A percentile compares a stretch with the other conserved stretches of the same genome.
Conservation (phyloP, 2,888 invertebrate genomes). For the Agelastica alni region DNA sequence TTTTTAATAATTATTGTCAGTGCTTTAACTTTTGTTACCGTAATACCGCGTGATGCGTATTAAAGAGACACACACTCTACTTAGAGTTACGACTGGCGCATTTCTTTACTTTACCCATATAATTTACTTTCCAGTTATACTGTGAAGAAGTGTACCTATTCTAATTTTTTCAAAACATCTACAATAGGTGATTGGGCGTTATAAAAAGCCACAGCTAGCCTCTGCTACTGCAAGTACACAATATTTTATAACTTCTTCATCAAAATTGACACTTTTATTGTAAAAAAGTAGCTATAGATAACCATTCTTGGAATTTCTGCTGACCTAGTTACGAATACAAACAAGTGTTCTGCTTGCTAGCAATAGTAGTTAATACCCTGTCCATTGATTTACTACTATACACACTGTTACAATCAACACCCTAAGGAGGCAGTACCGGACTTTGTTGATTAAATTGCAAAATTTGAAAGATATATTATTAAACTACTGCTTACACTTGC, state of each 20-base stretch:
- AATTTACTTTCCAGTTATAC: no score
- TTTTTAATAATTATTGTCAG: no score
- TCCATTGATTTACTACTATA: conserved; percentile 31
- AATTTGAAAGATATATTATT: neutral
- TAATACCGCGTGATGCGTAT: no score
- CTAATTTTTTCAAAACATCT: no score
- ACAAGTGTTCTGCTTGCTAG: conserved; percentile 29
- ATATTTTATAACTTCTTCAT: conserved; percentile 24
- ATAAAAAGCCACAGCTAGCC: neutral
- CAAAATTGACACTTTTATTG: conserved; percentile 28
- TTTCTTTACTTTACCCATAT: no score
- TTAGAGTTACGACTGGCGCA: no score
- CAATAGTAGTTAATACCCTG: conserved; percentile 29
- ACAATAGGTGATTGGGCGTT: no score
- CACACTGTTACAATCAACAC: conserved; percentile 10
- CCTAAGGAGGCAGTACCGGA: neutral
- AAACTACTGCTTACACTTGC: neutral
- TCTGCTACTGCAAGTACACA: conserved; percentile 10
- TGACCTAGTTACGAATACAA: conserved; percentile 27
- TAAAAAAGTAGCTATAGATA: conserved; percentile 15
- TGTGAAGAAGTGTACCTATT: no score
- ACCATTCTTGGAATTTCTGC: conserved; percentile 19
- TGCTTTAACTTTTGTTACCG: no score
- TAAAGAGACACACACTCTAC: no score
- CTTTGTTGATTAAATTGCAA: neutral